Conservation (phyloP, 2,113 vertebrate species). For the Herpetotheres cachinnans region DNA sequence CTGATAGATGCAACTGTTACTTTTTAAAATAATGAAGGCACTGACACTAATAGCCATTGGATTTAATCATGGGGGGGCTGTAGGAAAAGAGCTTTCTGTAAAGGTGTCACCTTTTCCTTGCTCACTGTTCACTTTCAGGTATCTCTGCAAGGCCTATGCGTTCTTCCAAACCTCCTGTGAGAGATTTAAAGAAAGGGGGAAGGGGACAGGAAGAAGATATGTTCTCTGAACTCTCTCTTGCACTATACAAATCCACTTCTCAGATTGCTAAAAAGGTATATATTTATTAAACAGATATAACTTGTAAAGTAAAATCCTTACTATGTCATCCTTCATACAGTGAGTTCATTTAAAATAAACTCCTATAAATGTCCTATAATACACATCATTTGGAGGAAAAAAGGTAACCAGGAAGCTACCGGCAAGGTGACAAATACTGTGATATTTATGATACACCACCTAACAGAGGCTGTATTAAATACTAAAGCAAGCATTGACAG, state of each 20-base stretch:
- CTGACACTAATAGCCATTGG: not conserved
- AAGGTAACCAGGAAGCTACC: not conserved
- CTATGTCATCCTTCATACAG: not conserved
- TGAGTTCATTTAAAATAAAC: not conserved
- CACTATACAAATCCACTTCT: rapidly evolving
- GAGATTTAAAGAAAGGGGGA: not conserved
- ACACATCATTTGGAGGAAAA: not conserved
- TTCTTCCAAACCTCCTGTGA: not conserved
- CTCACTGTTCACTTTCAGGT: not conserved
- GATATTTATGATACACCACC: not conserved
- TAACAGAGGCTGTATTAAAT: not conserved
- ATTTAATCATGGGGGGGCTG: not conserved
- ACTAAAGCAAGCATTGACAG: not conserved
- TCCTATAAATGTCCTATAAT: not conserved
- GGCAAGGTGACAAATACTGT: not conserved
- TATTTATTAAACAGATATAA: not conserved
- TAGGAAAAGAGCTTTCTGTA: not conserved
- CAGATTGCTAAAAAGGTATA: not conserved
- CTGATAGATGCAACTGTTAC: not conserved
- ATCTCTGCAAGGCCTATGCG: not conserved
- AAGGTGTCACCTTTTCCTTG: not conserved
- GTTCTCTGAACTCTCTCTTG: not conserved
- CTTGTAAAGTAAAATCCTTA: not conserved
- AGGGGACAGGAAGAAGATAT: not conserved
- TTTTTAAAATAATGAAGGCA: not conserved